Conservation (phyloP, 2,888 invertebrate genomes). For the Chrysina gloriosa region DNA sequence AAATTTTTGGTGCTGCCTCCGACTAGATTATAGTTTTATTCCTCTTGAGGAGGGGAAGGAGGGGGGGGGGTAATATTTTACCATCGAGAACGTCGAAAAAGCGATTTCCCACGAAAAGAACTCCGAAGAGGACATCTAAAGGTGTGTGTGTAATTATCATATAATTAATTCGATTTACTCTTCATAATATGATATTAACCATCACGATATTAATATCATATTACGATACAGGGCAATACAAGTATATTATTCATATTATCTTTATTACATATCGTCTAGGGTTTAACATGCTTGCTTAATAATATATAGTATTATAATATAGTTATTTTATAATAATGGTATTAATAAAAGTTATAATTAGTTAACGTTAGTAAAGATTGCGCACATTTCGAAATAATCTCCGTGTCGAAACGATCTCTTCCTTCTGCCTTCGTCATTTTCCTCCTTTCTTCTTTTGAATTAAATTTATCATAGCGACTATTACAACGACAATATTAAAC, state of each 20-base stretch:
- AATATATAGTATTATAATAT: slow-evolving; percentile 2
- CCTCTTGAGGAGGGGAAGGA: too few relatives aligned
- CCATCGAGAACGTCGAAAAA: too few relatives aligned
- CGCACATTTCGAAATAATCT: too few relatives aligned
- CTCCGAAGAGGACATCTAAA: too few relatives aligned
- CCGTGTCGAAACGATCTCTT: too few relatives aligned
- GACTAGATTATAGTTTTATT: too few relatives aligned
- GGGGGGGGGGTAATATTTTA: too few relatives aligned
- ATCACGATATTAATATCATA: neutral
- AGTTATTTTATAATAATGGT: slow-evolving; percentile 18
- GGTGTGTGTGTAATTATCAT: too few relatives aligned
- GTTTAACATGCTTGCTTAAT: slow-evolving; percentile 32
- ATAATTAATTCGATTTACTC: neutral
- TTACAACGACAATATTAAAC: slow-evolving; percentile 2
- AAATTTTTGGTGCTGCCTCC: neutral
- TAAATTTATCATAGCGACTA: neutral
- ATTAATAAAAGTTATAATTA: slow-evolving; percentile 53
- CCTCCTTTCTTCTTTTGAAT: neutral
- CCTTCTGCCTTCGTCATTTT: neutral
- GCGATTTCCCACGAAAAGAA: too few relatives aligned
- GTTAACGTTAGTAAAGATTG: slow-evolving; percentile 46
- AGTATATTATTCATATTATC: neutral
- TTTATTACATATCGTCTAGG: slow-evolving; percentile 23
- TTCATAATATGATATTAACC: neutral
- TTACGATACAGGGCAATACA: too few relatives aligned